Evolutionary conservation across 2,797 vertebrate species (phyloP), one percentile per base, ranked within the genome.

Genomic region (Cryptoblepharus egeriae): DNA sequence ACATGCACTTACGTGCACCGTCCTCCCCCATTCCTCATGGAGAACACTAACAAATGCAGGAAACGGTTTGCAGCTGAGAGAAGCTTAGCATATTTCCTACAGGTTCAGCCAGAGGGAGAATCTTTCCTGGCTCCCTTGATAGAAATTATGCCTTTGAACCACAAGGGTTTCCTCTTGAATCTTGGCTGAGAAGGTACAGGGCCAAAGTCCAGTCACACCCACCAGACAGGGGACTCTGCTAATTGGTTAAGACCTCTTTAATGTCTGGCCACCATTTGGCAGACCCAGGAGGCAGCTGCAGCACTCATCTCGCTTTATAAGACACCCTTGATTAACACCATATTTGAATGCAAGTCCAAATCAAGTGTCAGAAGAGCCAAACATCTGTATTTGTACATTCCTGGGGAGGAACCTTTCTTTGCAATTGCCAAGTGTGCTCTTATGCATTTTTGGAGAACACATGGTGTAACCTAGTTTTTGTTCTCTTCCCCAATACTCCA

Each of bases 331-430:
- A 93, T 92, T 90, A 93, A 87, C 84, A 79, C 89, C 92, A 92
- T 35, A 85, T 92, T 92, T 89, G 67, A 91, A 89, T 89, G 82
- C 76, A 91, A 91, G 88, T 92, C 81, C 90, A 92, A 93, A 82
- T 18, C 30, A 90, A 77, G 82, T 87, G 89, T 85, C 85, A 85
- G 78, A 22, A 81, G 80, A 89, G 92, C 88, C 92, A 92, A 91
- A 93, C 92, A 93, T 93, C 89, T 93, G 90, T 79, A 63, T 24
- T 35, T 67, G 82, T 81, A 81, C 77, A 85, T 91, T 90, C 77
- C 71, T 91, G 88, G 69, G 77, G 79, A 93, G 84, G 70, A 91
- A 20, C 79, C 24, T 82, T 64, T 81, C 87, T 42, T 84, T 16
- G 5, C 68, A 45, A 74, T 89, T 84, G 87, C 87, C 91, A 60